These are phyloP conservation scores for Ammospiza maritima DNA, from an alignment of 2,797 vertebrate genomes.

Conservation along the genomic window DNA sequence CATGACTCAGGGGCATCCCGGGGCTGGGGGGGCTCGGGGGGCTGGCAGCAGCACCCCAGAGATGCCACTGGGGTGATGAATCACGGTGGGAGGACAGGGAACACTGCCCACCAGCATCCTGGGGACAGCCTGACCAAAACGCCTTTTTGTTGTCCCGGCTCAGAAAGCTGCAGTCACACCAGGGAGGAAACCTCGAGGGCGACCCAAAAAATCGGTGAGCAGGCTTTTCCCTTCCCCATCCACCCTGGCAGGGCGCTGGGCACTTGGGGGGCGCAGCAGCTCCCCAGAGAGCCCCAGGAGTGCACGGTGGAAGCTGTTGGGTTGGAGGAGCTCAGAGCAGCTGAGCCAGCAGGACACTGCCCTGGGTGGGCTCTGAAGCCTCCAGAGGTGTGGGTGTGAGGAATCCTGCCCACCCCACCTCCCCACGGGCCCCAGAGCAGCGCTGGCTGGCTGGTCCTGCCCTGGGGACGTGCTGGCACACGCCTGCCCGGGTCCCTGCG, in stretches of 20 bases:
- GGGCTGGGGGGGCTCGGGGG: background rate
- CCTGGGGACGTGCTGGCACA: background rate
- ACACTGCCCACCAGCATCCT: rapidly evolving
- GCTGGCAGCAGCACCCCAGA: background rate
- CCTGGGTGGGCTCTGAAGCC: rapidly evolving
- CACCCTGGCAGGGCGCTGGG: background rate
- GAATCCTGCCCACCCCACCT: background rate
- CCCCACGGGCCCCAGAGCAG: background rate
- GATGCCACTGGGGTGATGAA: conserved; percentile 25
- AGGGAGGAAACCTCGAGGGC: conserved; percentile 89
- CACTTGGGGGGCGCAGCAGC: background rate
- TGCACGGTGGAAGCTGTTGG: rapidly evolving
- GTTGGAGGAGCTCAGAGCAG: background rate
- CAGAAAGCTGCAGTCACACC: conserved; percentile 88
- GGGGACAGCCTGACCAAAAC: background rate
- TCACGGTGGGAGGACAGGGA: background rate
- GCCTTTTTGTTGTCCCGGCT: background rate
- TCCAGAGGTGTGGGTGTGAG: background rate
- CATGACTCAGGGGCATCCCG: conserved; percentile 24
- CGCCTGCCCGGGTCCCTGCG: rapidly evolving
- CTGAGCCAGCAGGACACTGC: rapidly evolving
- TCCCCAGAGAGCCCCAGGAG: rapidly evolving
- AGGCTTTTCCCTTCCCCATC: background rate
- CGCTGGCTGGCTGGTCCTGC: rapidly evolving
- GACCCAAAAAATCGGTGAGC: conserved; percentile 93